phyloP scores from a whole-genome alignment of 2,888 invertebrate species.

The Gerris lacustris region DNA sequence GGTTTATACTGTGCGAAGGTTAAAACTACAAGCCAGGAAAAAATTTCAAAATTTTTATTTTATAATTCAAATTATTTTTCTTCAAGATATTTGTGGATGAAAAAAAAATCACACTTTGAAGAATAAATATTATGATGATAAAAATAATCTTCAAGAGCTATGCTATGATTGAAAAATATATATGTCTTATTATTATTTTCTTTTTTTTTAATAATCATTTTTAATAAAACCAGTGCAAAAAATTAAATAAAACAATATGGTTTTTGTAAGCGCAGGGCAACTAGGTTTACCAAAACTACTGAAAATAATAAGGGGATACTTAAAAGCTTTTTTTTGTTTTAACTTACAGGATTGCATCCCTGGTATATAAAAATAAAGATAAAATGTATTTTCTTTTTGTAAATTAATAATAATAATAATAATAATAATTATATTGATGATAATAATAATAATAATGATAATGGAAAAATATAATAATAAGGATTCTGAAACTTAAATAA shows the following conservation, averaged over 20 bases:
- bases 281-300: not conserved
- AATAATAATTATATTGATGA: too few relatives aligned
- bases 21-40: too few relatives aligned
- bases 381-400: not conserved
- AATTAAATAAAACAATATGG: not conserved
- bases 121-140: too few relatives aligned
- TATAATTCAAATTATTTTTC: too few relatives aligned
- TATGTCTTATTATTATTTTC: not conserved
- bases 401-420: too few relatives aligned
- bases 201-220: not conserved
- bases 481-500: too few relatives aligned
- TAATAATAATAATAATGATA: too few relatives aligned
- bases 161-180: not conserved
- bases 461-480: too few relatives aligned
- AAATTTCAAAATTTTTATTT: too few relatives aligned
- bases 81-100: too few relatives aligned
- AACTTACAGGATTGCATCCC: constrained; percentile 5
- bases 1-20: too few relatives aligned
- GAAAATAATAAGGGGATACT: not conserved
- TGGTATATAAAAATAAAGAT: not conserved
- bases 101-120: too few relatives aligned
- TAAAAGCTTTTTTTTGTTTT: not conserved
- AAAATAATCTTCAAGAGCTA: not conserved
- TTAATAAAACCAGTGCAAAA: not conserved
- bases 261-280: not conserved